Base-by-base conservation (phyloP, 2,888 invertebrate genomes). In the Philonicus albiceps region DNA sequence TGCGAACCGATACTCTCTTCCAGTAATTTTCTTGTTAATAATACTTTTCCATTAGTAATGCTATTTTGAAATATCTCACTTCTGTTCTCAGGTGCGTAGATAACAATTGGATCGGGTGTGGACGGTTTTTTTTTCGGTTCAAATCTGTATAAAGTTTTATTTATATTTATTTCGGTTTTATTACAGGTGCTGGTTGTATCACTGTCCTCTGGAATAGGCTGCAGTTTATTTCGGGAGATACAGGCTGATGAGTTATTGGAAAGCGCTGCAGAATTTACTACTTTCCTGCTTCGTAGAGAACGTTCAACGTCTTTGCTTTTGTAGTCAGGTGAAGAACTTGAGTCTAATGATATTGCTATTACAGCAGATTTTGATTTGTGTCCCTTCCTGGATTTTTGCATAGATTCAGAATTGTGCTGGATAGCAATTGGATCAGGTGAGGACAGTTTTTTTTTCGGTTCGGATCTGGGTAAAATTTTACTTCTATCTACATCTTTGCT, bases 191-290 rank as follows among this genome's bases (percentile, higher is more conserved):
- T 22, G 55, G 19, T 11, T 64, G 22, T 2, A 8, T 64, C 64
- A 64, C 11, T 64, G 2, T 64, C 7, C 27, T 64, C 64, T 64
- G 8, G 8, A 11, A 64, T 64, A 11, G 27, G 19, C 11, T 11
- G 8, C 11, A 64, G 27, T 0, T 64, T 3, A 6, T 11, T 64
- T 22, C 64, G 64, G 11, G n/a, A 7, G 3, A 1, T 8, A 0
- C 4, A 6, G 6, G 0, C 16, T 19, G 49, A 27, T 3, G 11
- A 7, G 8, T 64, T 55, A 34, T 16, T 34, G 5, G 55, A 64
- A 40, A 64, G 19, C 22, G 40, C 86, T 5, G 87, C 86, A 4
- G 87, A 87, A 34, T 87, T 86, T 2, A 86, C 72, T 13, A 86
- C 22, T 11, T 64, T 53, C n/a, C 49, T 13, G n/a, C 49, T 53